Conservation (phyloP, 1,140 invertebrate genomes). For the Drosophila pseudoananassae region DNA sequence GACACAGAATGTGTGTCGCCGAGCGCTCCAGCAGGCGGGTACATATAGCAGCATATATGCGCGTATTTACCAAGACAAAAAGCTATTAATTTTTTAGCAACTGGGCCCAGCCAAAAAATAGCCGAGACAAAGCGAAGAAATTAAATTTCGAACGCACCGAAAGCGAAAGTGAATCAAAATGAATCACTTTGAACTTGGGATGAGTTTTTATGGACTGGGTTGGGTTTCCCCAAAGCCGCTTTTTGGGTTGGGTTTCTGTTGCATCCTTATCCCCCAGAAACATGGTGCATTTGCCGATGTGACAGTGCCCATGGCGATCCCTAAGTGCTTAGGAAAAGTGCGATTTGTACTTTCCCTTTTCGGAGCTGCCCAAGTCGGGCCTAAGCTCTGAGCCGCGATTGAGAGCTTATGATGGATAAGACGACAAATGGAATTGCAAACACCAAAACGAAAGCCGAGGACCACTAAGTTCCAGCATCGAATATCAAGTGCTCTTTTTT, state of each 20-base stretch:
- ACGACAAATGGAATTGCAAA: conserved; percentile 53
- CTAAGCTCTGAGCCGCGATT: conserved; percentile 4
- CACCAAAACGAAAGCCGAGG: conserved; percentile 22
- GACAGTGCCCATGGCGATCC: conserved; percentile 33
- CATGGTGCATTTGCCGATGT: conserved; percentile 15
- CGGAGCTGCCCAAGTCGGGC: conserved; percentile 24
- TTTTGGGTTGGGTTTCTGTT: conserved; percentile 18
- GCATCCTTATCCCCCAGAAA: conserved; percentile 49
- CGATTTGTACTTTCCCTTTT: conserved; percentile 77
- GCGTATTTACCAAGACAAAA: conserved; percentile 65
- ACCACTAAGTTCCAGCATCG: conserved; percentile 1
- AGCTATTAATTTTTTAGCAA: conserved; percentile 77
- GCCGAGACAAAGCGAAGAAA: conserved; percentile 46
- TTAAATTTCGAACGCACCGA: conserved; percentile 53
- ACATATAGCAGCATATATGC: conserved; percentile 18
- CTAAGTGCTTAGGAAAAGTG: conserved; percentile 59
- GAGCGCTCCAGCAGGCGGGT: conserved; percentile 33
- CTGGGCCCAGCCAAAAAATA: conserved; percentile 37
- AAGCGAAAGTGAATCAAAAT: conserved; percentile 67
- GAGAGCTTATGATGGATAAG: conserved; percentile 48
- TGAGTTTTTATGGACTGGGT: conserved; percentile 32
- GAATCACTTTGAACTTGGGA: conserved; percentile 50
- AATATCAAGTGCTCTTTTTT: conserved; percentile 23
- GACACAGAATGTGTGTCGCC: conserved; percentile 62
- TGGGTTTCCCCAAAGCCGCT: conserved; percentile 4